These are phyloP conservation scores for Incurvaria masculella DNA, from an alignment of 2,888 invertebrate species.

Conservation along the genomic window DNA sequence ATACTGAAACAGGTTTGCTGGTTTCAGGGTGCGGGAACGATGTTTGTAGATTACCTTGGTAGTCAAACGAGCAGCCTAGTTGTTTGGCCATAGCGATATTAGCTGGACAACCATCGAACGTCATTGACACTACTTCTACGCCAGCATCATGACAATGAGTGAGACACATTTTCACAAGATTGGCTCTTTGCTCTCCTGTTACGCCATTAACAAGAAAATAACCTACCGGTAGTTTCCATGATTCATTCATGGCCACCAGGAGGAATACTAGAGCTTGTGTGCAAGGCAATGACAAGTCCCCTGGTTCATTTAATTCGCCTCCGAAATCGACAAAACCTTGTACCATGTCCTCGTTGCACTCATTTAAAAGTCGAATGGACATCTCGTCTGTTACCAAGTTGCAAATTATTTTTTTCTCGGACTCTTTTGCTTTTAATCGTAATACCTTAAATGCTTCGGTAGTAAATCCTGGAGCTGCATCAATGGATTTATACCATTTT, in stretches of 20 bases:
- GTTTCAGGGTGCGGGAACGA: too few species aligned
- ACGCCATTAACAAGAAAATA: constrained; percentile 21
- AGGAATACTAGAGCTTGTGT: constrained; percentile 19
- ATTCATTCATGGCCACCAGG: constrained; percentile 17
- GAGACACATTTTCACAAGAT: constrained; percentile 13
- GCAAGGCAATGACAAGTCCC: constrained; percentile 1
- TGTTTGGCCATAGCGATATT: constrained; percentile 8
- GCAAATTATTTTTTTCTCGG: constrained; percentile 14
- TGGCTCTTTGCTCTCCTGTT: constrained; percentile 14
- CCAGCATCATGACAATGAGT: constrained; percentile 17
- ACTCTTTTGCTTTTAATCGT: constrained; percentile 10
- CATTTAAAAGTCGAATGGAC: constrained; percentile 17
- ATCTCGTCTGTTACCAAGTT: constrained; percentile 20
- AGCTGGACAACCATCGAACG: constrained; percentile 13
- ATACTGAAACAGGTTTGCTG: not conserved
- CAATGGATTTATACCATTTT: constrained; percentile 19
- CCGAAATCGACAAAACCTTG: constrained; percentile 3
- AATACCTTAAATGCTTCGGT: constrained; percentile 18
- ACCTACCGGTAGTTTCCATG: constrained; percentile 22
- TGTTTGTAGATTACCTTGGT: constrained; percentile 13
- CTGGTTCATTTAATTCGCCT: not conserved
- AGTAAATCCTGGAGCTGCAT: constrained; percentile 22
- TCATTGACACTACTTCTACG: constrained; percentile 15
- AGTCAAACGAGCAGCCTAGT: constrained; percentile 17
- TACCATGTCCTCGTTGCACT: constrained; percentile 10